Evolutionary conservation across 2,113 vertebrate genomes (phyloP).

Genomic region (Apteryx owenii): DNA sequence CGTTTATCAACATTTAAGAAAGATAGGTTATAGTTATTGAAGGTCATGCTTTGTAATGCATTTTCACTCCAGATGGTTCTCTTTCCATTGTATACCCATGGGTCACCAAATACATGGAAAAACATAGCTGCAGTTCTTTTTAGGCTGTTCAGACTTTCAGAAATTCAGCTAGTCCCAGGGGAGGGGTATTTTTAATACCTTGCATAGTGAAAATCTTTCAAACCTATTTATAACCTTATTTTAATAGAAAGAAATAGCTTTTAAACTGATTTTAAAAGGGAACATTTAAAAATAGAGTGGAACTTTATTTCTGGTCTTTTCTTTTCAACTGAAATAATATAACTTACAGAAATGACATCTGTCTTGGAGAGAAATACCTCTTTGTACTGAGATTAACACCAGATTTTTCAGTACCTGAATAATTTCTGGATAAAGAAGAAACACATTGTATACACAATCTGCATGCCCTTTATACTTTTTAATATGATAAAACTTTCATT

Average conservation of each 20-base stretch:
- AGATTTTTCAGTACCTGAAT: neutral
- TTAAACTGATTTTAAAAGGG: conserved; percentile 22
- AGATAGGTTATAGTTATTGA: neutral
- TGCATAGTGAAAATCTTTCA: neutral
- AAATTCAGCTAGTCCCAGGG: conserved; percentile 33
- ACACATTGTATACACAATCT: neutral
- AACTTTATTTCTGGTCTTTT: conserved; percentile 14
- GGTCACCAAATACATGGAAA: conserved; percentile 12
- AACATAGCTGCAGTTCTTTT: conserved; percentile 35
- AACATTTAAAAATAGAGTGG: conserved; percentile 49
- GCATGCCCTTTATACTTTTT: neutral
- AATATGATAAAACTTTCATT: neutral
- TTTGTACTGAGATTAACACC: neutral
- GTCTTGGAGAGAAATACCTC: conserved; percentile 8
- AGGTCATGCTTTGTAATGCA: conserved; percentile 5
- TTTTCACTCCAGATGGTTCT: conserved; percentile 32
- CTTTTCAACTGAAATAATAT: conserved; percentile 13
- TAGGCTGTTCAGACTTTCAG: conserved; percentile 26
- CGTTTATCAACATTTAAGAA: rapidly evolving
- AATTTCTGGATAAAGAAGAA: conserved; percentile 4
- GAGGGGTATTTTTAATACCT: conserved; percentile 57
- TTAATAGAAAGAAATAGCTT: conserved; percentile 47
- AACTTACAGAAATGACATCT: conserved; percentile 12
- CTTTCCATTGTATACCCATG: neutral
- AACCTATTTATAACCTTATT: conserved; percentile 52